A percentile compares a stretch with the other conserved stretches of the same genome.
Conservation (phyloP, 1,140 invertebrate species). For the Brachionus plicatilis region DNA sequence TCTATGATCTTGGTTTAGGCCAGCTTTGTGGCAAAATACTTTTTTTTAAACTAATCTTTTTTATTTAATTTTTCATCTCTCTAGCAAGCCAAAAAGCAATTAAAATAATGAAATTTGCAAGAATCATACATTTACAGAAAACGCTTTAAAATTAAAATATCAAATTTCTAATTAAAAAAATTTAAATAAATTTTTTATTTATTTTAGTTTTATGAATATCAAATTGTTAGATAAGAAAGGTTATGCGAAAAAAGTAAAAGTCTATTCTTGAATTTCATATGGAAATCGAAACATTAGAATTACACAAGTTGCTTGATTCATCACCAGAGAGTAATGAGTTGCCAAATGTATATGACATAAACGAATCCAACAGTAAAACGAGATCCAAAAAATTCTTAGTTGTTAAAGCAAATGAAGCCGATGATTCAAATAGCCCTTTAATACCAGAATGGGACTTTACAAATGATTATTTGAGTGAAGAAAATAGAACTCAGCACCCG, state of each 20-base stretch:
- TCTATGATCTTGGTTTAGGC: not conserved
- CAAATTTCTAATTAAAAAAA: not conserved
- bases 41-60: not conserved
- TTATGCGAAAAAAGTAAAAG: not conserved
- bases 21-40: not conserved
- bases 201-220: not conserved
- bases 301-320: not conserved
- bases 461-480: not conserved
- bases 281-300: not conserved
- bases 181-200: not conserved
- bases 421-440: not conserved
- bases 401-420: not conserved
- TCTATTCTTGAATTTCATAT: not conserved
- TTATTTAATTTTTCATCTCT: not conserved
- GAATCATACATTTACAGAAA: not conserved
- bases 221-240: not conserved
- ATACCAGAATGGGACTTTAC: slow-evolving; percentile 7
- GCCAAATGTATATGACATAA: not conserved
- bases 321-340: not conserved
- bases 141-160: not conserved
- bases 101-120: not conserved
- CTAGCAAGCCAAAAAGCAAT: not conserved
- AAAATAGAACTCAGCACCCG: not conserved
- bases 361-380: not conserved
- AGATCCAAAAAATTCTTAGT: slow-evolving; percentile 2